Evolutionary conservation across 2,797 vertebrate species (phyloP), one percentile per base, ranked within the genome.

Genomic region (Hippocampus kuda): DNA sequence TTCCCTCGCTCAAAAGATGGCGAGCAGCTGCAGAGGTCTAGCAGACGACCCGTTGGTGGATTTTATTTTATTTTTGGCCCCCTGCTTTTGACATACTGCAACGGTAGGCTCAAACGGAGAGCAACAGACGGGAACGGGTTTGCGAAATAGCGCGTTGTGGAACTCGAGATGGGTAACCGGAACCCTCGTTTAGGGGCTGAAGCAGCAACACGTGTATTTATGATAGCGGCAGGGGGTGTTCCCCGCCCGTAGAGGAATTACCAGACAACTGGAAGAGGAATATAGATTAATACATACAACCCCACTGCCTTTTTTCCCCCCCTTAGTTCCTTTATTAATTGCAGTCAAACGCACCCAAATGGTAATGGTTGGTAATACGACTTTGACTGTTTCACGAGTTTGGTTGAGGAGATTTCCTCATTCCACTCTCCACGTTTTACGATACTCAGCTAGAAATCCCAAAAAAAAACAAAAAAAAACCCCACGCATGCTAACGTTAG

Each of bases 101-200:
- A 71, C 15, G 65, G 66, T 63, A 64, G 18, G 27, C 20, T 68
- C 18, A 41, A 83, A 72, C 27, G 71, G 75, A 72, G 74, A 68
- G 26, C 27, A 76, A 70, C 72, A 67, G 4, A 20, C 2, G 65
- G 70, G 64, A 66, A 67, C 16, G 59, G 41, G 70, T 26, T 65
- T 5, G 1, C 18, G 2, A 62, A 15, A 49, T 54, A 41, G 48
- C 66, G 20, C 12, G 13, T 51, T 38, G 22, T 42, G n/a, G 60
- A 78, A 75, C 46, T 49, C 7, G 42, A 59, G 22, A 38, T 24
- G 2, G 2, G 34, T 61, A 56, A 68, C 57, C 46, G 46, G 41
- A 70, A 51, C 11, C 30, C 18, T 60, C 27, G 16, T 57, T 57
- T 57, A 27, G 56, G 24, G 24, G 26, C 12, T 13, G 24, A 13